These are phyloP conservation scores for Papilio polyxenes DNA, from an alignment of 1,140 invertebrate genomes.

Conservation along the genomic window DNA sequence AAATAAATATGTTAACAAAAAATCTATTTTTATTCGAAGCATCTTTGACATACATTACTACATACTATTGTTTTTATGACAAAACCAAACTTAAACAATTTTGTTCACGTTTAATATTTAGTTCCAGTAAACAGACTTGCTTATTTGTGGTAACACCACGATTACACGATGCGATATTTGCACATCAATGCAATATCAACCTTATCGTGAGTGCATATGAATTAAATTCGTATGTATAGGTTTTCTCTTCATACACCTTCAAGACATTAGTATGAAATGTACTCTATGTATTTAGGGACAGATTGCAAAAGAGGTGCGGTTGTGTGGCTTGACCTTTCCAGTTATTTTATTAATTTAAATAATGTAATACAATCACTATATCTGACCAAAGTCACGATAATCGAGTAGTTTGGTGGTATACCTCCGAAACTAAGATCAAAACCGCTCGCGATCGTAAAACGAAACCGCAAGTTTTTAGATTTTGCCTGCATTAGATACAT, in stretches of 20 bases:
- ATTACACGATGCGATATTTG: slow-evolving; percentile 21
- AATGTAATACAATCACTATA: neutral
- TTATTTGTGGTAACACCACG: slow-evolving; percentile 14
- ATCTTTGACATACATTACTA: neutral
- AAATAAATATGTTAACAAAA: neutral
- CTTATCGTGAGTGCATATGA: neutral
- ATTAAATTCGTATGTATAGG: neutral
- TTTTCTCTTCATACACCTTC: neutral
- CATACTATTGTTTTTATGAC: neutral
- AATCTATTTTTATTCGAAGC: neutral
- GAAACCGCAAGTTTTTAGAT: neutral
- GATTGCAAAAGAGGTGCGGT: neutral
- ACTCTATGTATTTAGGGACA: neutral
- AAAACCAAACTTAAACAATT: slow-evolving; percentile 24
- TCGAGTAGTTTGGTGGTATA: slow-evolving; percentile 2
- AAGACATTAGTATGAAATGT: neutral
- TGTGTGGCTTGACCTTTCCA: slow-evolving; percentile 19
- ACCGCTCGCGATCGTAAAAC: neutral
- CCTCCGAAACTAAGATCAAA: neutral
- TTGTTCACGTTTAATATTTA: slow-evolving; percentile 10
- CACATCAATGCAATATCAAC: neutral
- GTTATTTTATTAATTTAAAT: slow-evolving; percentile 1
- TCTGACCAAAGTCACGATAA: slow-evolving; percentile 13
- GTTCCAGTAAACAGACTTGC: slow-evolving; percentile 3
- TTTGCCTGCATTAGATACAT: neutral